Conservation (phyloP, 1,140 invertebrate genomes). For the Pinna nobilis region DNA sequence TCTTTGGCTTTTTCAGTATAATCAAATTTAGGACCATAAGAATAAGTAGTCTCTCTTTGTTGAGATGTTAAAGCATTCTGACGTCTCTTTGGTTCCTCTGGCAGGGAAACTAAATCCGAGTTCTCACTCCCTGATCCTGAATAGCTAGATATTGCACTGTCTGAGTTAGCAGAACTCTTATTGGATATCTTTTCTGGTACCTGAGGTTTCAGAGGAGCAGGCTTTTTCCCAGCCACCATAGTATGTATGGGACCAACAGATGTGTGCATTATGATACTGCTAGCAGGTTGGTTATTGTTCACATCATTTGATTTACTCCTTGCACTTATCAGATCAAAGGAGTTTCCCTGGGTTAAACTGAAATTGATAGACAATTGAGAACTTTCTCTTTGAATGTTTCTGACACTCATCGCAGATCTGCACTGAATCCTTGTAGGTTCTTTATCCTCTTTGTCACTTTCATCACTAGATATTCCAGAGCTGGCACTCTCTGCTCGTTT, state of each 20-base stretch:
- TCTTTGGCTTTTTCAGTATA: background rate
- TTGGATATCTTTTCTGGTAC: conserved; percentile 41
- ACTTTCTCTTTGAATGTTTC: background rate
- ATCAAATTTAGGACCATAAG: conserved; percentile 3
- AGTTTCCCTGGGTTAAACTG: background rate
- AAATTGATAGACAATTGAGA: background rate
- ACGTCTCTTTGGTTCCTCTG: conserved; percentile 7
- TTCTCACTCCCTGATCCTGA: conserved; percentile 56
- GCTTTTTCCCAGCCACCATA: background rate
- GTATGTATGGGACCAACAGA: conserved; percentile 12
- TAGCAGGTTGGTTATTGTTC: conserved; percentile 17
- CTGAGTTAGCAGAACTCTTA: conserved; percentile 54
- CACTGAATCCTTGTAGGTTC: background rate
- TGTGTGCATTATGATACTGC: conserved; percentile 14
- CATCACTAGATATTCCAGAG: conserved; percentile 46
- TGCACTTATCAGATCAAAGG: background rate
- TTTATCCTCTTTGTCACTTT: conserved; percentile 22
- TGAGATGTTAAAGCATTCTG: background rate
- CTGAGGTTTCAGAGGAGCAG: conserved; percentile 26
- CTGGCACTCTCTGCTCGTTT: conserved; percentile 38
- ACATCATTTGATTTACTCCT: background rate
- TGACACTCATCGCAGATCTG: background rate
- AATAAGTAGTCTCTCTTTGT: conserved; percentile 33
- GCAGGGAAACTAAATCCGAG: conserved; percentile 46
- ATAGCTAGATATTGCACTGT: conserved; percentile 64